These are phyloP conservation scores for Nibea albiflora DNA, from an alignment of 2,113 vertebrate genomes.

Conservation along the genomic window DNA sequence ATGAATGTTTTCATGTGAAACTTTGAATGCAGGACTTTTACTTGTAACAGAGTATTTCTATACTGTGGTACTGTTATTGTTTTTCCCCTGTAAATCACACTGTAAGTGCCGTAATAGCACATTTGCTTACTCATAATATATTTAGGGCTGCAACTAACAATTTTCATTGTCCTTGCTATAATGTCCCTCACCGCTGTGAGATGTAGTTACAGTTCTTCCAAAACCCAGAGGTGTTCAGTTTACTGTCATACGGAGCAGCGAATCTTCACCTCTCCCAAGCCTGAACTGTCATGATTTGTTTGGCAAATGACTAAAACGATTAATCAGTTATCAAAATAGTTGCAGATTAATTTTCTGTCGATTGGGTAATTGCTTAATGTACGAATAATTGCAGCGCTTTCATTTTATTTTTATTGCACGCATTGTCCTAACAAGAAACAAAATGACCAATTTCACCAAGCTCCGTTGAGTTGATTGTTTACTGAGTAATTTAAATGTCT, in stretches of 20 bases:
- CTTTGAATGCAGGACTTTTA: background rate
- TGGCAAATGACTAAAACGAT: background rate
- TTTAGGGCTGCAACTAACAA: background rate
- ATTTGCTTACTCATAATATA: background rate
- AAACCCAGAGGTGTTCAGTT: background rate
- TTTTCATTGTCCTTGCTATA: background rate
- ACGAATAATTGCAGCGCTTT: background rate
- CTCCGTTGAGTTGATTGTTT: slow-evolving; percentile 7
- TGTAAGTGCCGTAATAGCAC: background rate
- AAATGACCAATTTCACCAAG: background rate
- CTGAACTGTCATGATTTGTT: background rate
- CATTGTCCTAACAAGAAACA: background rate
- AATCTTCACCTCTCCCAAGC: background rate
- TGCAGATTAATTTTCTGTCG: background rate
- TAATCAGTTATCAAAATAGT: background rate
- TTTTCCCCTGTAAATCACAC: background rate
- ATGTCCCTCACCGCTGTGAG: background rate
- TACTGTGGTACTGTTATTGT: background rate
- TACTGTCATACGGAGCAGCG: background rate
- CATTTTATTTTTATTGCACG: background rate
- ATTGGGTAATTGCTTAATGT: background rate
- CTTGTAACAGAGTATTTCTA: background rate
- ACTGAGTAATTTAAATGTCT: slow-evolving; percentile 29
- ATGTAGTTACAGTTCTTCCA: background rate
- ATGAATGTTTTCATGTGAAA: too few species aligned